Base-by-base conservation (phyloP, 1,140 invertebrate genomes). In the Heterodera carotae region DNA sequence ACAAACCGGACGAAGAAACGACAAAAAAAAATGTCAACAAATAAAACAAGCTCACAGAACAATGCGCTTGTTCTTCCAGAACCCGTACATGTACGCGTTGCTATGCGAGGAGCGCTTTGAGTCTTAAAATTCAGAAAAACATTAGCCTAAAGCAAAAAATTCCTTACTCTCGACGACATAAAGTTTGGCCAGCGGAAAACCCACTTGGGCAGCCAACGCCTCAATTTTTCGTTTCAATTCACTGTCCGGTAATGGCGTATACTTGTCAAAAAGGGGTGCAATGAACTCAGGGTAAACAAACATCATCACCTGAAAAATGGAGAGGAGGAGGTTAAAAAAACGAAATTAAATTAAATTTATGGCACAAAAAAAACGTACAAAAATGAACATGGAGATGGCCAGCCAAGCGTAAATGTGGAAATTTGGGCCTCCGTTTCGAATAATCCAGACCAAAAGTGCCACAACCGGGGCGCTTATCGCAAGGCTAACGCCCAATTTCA, bases 211-310 rank as follows among this genome's bases (percentile, higher is more conserved):
- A 2, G 97, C 96, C 76, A 99, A 89, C 80, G 91, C 90, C 89
- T 99, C 95, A 88, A 99, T 99, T 76, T 92, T 91, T 60, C 90
- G 90, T 75, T 93, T 92, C 0, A 99, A 89, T 62, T 93, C 91
- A 67, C 97, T 96, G 79, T 98, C 94, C 48, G 94, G 93, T 25
- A 99, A 88, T 29, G 95, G 94, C n/a, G 93, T 93, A 88, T 97
- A 99, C 87, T 96, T 98, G 88, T 99, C 97, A 90, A 99, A 99
- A 6, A 99, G 88, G 59, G 97, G 97, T 6, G 97, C 97, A 87
- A 99, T 99, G 64, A 94, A 92, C 84, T 97, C 93, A 33, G 96
- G 95, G 90, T 99, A 99, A 76, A 99, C 91, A 2, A 94, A 94
- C 88, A 97, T 90, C 82, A 92, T 78, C 76, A 97, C 89, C 78